Percentiles rank a stretch among this genome's conserved stretches.
phyloP scores from a whole-genome alignment of 2,888 invertebrate genomes.

The Anodontia alba region DNA sequence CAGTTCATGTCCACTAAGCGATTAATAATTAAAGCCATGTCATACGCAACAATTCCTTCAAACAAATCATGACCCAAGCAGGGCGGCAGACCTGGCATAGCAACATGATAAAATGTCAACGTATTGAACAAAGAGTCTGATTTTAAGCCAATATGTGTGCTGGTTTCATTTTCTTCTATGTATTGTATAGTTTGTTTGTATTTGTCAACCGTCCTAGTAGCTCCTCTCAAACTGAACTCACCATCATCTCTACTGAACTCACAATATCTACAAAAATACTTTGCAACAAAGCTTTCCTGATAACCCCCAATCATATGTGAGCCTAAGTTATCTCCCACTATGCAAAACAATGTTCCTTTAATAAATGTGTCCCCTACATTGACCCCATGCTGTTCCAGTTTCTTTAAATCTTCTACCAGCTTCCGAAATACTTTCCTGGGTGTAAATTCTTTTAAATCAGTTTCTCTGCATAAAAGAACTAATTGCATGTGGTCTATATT shows the following conservation, averaged over 20 bases:
- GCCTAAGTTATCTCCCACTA: conserved; percentile 31
- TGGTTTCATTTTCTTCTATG: too few relatives aligned
- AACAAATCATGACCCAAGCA: conserved; percentile 39
- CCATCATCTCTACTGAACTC: conserved; percentile 20
- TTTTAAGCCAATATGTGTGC: conserved; percentile 23
- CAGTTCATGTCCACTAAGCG: conserved; percentile 30
- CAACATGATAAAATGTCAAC: conserved; percentile 42
- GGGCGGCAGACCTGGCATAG: conserved; percentile 36
- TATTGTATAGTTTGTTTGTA: too few relatives aligned
- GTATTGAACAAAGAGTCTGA: conserved; percentile 30
- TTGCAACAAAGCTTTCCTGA: conserved; percentile 31
- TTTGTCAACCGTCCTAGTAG: background rate
- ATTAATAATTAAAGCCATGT: conserved; percentile 37
- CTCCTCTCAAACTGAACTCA: background rate
- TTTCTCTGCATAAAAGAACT: too few relatives aligned
- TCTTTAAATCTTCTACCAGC: too few relatives aligned
- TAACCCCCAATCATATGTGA: conserved; percentile 45
- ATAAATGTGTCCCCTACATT: background rate
- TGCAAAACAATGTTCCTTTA: conserved; percentile 27
- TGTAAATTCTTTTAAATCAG: too few relatives aligned
- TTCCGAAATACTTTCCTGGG: too few relatives aligned
- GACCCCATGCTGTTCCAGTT: conserved; percentile 28
- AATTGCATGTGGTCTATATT: too few relatives aligned
- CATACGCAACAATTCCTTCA: conserved; percentile 48
- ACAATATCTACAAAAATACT: conserved; percentile 46